Evolutionary conservation across 2,113 vertebrate species (phyloP).

Genomic region (Heterotilapia buettikoferi): DNA sequence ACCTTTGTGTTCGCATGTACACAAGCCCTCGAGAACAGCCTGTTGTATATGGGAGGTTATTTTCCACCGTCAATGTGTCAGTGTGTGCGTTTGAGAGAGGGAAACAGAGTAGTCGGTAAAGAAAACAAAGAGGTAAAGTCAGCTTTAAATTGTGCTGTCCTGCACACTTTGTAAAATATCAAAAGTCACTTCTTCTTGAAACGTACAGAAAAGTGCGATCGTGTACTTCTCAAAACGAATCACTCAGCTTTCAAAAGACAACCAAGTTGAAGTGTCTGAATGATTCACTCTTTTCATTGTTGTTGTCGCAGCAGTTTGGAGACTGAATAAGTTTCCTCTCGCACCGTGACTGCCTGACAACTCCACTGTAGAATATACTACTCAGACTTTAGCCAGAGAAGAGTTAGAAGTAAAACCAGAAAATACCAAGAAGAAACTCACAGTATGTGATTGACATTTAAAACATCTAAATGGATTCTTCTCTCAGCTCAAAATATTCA

Average conservation of each 20-base stretch:
- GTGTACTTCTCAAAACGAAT: background rate
- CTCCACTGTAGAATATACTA: background rate
- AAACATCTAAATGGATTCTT: background rate
- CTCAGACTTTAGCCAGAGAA: background rate
- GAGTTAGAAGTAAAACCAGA: background rate
- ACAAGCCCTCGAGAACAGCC: background rate
- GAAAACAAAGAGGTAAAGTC: background rate
- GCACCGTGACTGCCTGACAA: background rate
- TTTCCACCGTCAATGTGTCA: background rate
- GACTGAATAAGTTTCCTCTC: background rate
- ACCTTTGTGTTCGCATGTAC: slow-evolving; percentile 4
- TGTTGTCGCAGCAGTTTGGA: background rate
- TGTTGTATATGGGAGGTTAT: background rate
- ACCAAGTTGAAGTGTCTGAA: background rate
- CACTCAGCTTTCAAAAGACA: background rate
- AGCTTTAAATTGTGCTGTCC: background rate
- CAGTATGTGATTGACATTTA: background rate
- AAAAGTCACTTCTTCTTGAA: background rate
- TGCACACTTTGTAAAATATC: background rate
- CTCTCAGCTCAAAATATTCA: background rate
- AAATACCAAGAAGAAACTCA: background rate
- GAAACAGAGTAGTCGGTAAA: background rate
- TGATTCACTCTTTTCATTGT: background rate
- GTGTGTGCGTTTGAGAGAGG: background rate
- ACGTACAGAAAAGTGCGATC: background rate